Conservation (phyloP, 2,113 vertebrate genomes). For the Pterocles burchelli region DNA sequence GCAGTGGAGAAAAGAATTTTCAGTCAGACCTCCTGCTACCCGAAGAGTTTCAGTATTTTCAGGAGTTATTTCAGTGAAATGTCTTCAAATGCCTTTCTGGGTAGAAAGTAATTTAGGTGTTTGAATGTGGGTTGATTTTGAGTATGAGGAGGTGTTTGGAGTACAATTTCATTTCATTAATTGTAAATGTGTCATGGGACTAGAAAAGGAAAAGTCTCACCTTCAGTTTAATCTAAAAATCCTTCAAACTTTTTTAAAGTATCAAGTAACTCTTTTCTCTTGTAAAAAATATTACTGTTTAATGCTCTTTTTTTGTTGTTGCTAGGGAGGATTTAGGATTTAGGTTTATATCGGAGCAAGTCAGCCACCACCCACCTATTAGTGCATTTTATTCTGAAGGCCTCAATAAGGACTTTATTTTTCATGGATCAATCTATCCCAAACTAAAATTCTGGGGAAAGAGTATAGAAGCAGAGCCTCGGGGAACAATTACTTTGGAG, state of each 20-base stretch:
- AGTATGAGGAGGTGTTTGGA: neutral
- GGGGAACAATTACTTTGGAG: constrained; percentile 94
- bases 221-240: neutral
- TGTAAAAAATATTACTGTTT: neutral
- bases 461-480: constrained; percentile 95
- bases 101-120: neutral
- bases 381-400: constrained; percentile 94
- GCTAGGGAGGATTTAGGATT: constrained; percentile 91
- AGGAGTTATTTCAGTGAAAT: neutral
- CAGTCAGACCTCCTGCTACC: neutral
- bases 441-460: constrained; percentile 99
- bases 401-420: constrained; percentile 89
- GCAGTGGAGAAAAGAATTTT: neutral
- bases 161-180: neutral
- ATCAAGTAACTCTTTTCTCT: neutral
- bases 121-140: neutral
- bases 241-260: neutral
- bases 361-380: constrained; percentile 95
- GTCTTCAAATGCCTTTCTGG: neutral
- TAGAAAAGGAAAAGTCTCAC: neutral
- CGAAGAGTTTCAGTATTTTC: neutral
- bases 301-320: neutral
- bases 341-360: constrained; percentile 93
- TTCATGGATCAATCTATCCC: constrained; percentile 96
- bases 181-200: neutral